Conservation (phyloP, 2,888 invertebrate species). For the Rhopalosiphum nymphaeae region DNA sequence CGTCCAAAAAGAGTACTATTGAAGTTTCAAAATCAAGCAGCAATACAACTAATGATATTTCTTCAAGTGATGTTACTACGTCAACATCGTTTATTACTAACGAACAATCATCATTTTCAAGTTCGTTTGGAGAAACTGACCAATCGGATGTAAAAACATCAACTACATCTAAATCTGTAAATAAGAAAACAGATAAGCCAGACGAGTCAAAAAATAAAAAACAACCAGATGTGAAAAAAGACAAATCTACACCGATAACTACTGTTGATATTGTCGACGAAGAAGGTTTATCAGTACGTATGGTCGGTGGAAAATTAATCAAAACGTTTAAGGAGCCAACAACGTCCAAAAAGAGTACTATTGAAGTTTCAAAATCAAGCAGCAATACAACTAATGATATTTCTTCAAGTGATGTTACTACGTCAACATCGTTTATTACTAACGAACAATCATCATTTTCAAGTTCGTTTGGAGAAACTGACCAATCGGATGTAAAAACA, state of each 20-base stretch:
- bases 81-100: background rate
- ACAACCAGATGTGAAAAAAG: background rate
- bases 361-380: no score
- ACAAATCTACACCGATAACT: no score
- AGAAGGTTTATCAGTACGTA: no score
- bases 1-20: background rate
- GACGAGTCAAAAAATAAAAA: background rate
- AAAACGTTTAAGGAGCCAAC: no score
- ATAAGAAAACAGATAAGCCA: no score
- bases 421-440: background rate
- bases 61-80: no score
- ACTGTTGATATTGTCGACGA: no score
- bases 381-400: background rate
- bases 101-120: conserved; percentile 18
- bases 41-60: no score
- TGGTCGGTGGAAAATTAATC: no score
- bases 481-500: background rate
- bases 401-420: background rate
- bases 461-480: conserved; percentile 8
- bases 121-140: background rate
- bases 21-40: background rate
- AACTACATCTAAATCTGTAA: background rate
- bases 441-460: conserved; percentile 31
- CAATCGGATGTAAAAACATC: background rate
- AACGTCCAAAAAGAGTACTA: no score